Percentiles rank a stretch among this genome's conserved stretches.
phyloP scores from a whole-genome alignment of 2,888 invertebrate genomes.

The Hemicrepidius hirtus region DNA sequence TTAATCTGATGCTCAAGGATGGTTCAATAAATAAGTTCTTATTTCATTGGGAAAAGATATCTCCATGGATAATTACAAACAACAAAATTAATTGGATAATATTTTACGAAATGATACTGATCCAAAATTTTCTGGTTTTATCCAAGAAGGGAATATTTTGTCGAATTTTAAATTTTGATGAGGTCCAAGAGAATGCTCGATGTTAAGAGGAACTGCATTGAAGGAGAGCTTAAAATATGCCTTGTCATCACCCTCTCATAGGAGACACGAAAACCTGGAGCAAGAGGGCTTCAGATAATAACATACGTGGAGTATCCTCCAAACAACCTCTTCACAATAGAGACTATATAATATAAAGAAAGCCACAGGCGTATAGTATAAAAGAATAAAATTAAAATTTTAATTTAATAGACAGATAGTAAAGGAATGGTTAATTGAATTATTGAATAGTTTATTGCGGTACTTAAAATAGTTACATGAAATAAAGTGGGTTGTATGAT shows the following conservation, averaged over 20 bases:
- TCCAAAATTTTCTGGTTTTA: too few species aligned
- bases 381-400: not conserved
- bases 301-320: constrained; percentile 42
- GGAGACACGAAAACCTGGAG: constrained; percentile 46
- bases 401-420: constrained; percentile 8
- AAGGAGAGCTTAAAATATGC: constrained; percentile 49
- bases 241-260: constrained; percentile 49
- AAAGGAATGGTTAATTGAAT: constrained; percentile 4
- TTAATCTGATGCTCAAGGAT: constrained; percentile 14
- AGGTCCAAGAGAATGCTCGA: constrained; percentile 33
- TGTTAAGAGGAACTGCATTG: constrained; percentile 39
- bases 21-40: constrained; percentile 15
- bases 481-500: constrained; percentile 21
- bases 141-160: not conserved
- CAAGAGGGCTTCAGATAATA: constrained; percentile 52
- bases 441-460: constrained; percentile 14
- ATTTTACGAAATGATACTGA: too few species aligned
- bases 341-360: not conserved
- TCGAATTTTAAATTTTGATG: constrained; percentile 13
- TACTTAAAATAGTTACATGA: not conserved
- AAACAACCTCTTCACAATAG: constrained; percentile 24
- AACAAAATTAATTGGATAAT: not conserved
- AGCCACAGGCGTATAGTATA: not conserved
- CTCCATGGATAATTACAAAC: not conserved
- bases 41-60: not conserved